Percentiles rank a stretch among this genome's conserved stretches.
phyloP scores from a whole-genome alignment of 1,140 invertebrate species.

The Pseudobourletiella spinata region DNA sequence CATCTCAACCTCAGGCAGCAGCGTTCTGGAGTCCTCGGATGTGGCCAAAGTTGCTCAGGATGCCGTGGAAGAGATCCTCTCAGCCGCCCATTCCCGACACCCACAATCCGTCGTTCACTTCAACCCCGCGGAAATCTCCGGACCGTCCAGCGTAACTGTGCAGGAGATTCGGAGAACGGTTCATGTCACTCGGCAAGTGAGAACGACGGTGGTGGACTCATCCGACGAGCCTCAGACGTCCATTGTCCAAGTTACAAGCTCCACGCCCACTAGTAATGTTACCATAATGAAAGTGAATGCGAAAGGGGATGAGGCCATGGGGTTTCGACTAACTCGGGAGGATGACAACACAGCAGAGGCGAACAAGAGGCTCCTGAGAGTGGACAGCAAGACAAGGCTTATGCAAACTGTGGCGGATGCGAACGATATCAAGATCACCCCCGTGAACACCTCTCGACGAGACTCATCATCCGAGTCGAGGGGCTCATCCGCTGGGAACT shows the following conservation, averaged over 20 bases:
- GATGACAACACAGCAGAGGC: not conserved
- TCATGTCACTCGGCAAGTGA: not conserved
- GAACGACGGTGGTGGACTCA: not conserved
- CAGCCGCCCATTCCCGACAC: not conserved
- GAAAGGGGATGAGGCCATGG: not conserved
- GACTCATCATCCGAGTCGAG: constrained; percentile 4
- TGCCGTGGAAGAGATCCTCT: constrained; percentile 28
- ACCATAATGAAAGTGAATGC: constrained; percentile 25
- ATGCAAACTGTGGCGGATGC: constrained; percentile 35
- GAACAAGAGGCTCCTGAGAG: constrained; percentile 18
- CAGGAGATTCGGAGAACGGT: not conserved
- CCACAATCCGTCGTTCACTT: not conserved
- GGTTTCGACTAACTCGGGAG: not conserved
- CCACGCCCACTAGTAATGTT: constrained; percentile 6
- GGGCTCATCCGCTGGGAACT: constrained; percentile 12
- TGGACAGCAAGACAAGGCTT: constrained; percentile 30
- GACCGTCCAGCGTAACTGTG: not conserved
- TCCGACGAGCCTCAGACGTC: not conserved
- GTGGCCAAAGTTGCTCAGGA: constrained; percentile 25
- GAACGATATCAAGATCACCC: constrained; percentile 30
- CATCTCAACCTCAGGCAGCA: constrained; percentile 15
- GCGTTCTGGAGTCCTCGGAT: constrained; percentile 11
- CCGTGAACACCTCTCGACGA: constrained; percentile 5
- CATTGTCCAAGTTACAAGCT: not conserved
- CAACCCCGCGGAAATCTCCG: not conserved